Evolutionary conservation across 2,888 invertebrate species (phyloP).

Genomic region (Epiblema foenella): DNA sequence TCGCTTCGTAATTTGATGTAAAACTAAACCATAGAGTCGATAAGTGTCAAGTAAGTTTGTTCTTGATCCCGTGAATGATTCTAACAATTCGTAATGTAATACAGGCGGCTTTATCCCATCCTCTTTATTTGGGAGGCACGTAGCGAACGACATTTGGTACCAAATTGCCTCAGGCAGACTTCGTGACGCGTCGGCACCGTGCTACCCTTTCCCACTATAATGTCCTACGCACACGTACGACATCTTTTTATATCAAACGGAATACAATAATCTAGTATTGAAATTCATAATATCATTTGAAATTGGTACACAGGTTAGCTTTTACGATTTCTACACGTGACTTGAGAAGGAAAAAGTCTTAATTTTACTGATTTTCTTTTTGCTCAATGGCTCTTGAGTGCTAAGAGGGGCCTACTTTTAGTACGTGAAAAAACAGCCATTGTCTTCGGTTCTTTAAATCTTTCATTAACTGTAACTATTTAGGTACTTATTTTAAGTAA

Average conservation of each 20-base stretch:
- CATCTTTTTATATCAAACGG: constrained; percentile 65
- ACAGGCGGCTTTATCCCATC: constrained; percentile 73
- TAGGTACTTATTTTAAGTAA: too few relatives aligned
- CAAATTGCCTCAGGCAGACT: constrained; percentile 81
- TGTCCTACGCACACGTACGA: constrained; percentile 74
- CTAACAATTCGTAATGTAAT: constrained; percentile 69
- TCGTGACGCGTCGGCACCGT: constrained; percentile 73
- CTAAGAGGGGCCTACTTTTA: neutral
- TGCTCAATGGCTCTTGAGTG: neutral
- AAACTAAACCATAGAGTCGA: neutral
- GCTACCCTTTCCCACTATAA: constrained; percentile 73
- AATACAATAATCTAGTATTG: constrained; percentile 62
- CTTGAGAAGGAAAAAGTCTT: constrained; percentile 3
- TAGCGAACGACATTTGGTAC: constrained; percentile 82
- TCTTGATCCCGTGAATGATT: constrained; percentile 30
- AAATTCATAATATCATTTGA: constrained; percentile 60
- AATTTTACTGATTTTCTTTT: constrained; percentile 6
- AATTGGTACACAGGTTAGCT: constrained; percentile 40
- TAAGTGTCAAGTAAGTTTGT: constrained; percentile 20
- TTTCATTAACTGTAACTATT: too few relatives aligned
- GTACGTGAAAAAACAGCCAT: neutral
- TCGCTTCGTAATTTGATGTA: neutral
- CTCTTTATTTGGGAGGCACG: constrained; percentile 82
- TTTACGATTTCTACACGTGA: constrained; percentile 34
- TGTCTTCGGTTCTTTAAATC: neutral